Conservation (phyloP, 64 coral and sea anemone genomes). For the Pocillopora verrucosa region DNA sequence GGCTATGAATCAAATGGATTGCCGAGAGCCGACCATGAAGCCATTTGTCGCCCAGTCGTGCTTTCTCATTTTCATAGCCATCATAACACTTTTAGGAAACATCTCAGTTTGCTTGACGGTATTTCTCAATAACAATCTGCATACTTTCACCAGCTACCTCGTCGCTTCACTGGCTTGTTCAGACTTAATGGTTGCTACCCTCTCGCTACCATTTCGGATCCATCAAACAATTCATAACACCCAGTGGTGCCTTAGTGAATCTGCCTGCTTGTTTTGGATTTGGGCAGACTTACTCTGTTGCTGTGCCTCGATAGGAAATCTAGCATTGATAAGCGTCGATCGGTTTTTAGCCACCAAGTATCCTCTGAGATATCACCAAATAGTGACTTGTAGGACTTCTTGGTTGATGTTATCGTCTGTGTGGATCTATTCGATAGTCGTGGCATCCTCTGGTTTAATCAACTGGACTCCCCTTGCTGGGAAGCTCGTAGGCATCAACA, state of each 20-base stretch:
- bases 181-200: slow-evolving; percentile 76
- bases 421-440: slow-evolving; percentile 63
- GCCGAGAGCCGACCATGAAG: slow-evolving; percentile 29
- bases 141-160: slow-evolving; percentile 80
- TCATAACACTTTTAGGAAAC: slow-evolving; percentile 82
- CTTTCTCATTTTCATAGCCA: slow-evolving; percentile 58
- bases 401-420: slow-evolving; percentile 55
- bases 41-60: slow-evolving; percentile 61
- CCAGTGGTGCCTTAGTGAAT: slow-evolving; percentile 76
- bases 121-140: slow-evolving; percentile 57
- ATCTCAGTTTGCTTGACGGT: slow-evolving; percentile 76
- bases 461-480: slow-evolving; percentile 77
- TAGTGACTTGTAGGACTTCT: slow-evolving; percentile 63
- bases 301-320: slow-evolving; percentile 87
- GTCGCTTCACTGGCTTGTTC: slow-evolving; percentile 86
- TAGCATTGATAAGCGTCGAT: slow-evolving; percentile 83
- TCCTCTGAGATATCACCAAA: slow-evolving; percentile 76
- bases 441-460: slow-evolving; percentile 64
- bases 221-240: slow-evolving; percentile 85
- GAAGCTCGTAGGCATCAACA: slow-evolving; percentile 26
- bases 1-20: not conserved
- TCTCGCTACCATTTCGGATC: slow-evolving; percentile 82
- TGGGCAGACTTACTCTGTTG: slow-evolving; percentile 84
- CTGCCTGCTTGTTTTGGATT: slow-evolving; percentile 78
- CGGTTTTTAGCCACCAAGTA: slow-evolving; percentile 86